These are phyloP conservation scores for Mythimna ferrago DNA, from an alignment of 2,888 invertebrate genomes.

Conservation along the genomic window DNA sequence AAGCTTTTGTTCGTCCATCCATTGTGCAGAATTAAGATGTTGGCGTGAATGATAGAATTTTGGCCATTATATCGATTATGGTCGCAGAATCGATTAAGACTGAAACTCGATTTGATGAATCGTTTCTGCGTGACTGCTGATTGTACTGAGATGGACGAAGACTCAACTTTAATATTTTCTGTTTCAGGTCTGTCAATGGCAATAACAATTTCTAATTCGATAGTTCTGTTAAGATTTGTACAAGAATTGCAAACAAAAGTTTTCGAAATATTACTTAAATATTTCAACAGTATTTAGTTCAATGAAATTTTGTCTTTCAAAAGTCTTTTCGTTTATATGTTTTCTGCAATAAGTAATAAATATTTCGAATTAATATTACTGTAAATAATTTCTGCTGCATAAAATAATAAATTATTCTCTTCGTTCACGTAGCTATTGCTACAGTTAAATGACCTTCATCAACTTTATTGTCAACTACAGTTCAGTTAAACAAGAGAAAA, in stretches of 20 bases:
- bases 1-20: slow-evolving; percentile 70
- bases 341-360: background rate
- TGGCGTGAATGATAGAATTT: slow-evolving; percentile 59
- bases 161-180: slow-evolving; percentile 15
- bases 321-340: slow-evolving; percentile 9
- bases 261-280: slow-evolving; percentile 20
- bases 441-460: background rate
- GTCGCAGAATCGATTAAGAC: slow-evolving; percentile 42
- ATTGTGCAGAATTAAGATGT: slow-evolving; percentile 74
- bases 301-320: slow-evolving; percentile 19
- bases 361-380: background rate
- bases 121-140: slow-evolving; percentile 25
- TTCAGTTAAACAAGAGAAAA: too few species aligned
- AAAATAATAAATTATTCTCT: background rate
- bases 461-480: background rate
- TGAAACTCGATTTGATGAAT: slow-evolving; percentile 43
- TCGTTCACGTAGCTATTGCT: background rate
- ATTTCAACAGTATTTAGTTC: background rate
- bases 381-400: background rate
- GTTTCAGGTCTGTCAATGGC: background rate
- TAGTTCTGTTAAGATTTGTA: slow-evolving; percentile 12
- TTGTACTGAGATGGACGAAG: background rate
- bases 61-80: slow-evolving; percentile 53
- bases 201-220: slow-evolving; percentile 20
- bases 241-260: slow-evolving; percentile 11